A percentile compares a stretch with the other conserved stretches of the same genome.
Evolutionary conservation across 2,888 invertebrate species (phyloP).

Genomic region (Lithodes maja): DNA sequence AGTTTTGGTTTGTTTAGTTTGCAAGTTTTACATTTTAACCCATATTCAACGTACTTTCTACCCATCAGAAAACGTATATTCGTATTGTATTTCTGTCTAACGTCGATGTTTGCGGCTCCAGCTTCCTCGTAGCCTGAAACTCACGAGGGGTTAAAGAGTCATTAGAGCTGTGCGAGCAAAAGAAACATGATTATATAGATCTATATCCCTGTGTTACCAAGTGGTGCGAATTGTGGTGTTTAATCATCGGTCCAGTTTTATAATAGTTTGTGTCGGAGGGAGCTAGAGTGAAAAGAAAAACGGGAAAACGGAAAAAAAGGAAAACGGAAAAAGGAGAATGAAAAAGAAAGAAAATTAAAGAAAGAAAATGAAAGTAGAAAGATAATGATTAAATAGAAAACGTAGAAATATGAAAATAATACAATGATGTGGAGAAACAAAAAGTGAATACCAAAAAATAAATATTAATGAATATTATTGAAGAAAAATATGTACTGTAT

Average conservation of each 20-base stretch:
- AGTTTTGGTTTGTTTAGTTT: too few relatives aligned
- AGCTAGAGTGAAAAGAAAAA: not conserved
- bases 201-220: not conserved
- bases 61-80: too few relatives aligned
- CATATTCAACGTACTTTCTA: too few relatives aligned
- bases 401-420: not conserved
- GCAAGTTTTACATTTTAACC: too few relatives aligned
- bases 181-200: not conserved
- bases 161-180: not conserved
- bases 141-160: not conserved
- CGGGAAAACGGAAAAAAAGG: constrained; percentile 10
- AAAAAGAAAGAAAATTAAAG: not conserved
- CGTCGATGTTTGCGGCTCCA: not conserved
- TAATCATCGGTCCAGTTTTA: not conserved
- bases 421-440: not conserved
- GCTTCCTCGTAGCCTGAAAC: not conserved
- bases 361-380: not conserved
- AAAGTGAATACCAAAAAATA: not conserved
- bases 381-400: not conserved
- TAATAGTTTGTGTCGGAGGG: not conserved
- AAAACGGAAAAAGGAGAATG: not conserved
- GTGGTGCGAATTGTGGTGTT: not conserved
- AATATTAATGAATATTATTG: not conserved
- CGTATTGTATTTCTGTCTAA: too few relatives aligned
- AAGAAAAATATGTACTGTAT: not conserved